phyloP scores from a whole-genome alignment of 2,113 vertebrate species.

The Python bivittatus region DNA sequence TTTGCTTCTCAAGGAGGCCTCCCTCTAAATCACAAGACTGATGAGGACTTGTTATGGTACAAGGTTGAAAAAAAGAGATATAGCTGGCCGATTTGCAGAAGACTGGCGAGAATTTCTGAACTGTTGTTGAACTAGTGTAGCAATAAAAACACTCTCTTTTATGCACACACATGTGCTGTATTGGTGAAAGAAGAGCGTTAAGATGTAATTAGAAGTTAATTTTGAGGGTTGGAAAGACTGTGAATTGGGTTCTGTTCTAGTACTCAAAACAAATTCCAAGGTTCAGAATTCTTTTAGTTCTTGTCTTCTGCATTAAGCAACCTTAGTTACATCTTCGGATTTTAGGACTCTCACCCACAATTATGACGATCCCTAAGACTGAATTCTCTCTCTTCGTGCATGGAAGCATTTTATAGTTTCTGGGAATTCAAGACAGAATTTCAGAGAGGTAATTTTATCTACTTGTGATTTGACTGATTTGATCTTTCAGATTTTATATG shows the following conservation, averaged over 20 bases:
- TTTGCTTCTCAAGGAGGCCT: background rate
- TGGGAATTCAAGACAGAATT: background rate
- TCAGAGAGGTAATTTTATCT: background rate
- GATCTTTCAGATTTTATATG: background rate
- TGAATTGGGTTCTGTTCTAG: background rate
- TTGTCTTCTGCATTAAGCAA: background rate
- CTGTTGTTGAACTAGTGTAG: background rate
- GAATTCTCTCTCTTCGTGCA: background rate
- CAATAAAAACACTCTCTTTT: background rate
- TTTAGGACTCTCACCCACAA: background rate
- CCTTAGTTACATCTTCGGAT: background rate
- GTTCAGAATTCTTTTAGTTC: background rate
- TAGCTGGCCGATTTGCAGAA: background rate
- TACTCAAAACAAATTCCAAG: background rate
- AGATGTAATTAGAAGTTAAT: background rate
- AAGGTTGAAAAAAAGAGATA: background rate
- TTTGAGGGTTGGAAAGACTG: background rate
- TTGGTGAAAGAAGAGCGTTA: background rate
- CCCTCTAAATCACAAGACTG: background rate
- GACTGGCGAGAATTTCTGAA: background rate
- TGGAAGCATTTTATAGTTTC: background rate
- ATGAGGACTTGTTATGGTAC: background rate
- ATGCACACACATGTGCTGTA: background rate
- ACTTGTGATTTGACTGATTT: background rate
- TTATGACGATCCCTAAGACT: background rate